These are phyloP conservation scores for Therioaphis trifolii DNA, from an alignment of 2,888 invertebrate species.

Conservation along the genomic window DNA sequence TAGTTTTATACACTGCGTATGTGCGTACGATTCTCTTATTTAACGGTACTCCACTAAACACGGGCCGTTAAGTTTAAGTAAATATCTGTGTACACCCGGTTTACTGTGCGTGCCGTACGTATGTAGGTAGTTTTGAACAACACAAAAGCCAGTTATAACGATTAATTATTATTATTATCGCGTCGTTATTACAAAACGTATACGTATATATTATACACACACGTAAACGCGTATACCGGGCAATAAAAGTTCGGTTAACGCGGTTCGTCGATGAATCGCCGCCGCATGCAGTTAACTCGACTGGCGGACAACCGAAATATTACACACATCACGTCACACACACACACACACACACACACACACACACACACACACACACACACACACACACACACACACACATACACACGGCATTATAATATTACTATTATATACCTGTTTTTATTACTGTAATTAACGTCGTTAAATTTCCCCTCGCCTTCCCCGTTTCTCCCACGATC, in stretches of 20 bases:
- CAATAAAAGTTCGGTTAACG: conserved; percentile 32
- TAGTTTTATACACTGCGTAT: no score
- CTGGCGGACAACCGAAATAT: conserved; percentile 41
- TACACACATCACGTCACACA: background rate
- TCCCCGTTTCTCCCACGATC: background rate
- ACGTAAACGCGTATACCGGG: background rate
- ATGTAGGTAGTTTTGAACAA: background rate
- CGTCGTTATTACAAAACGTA: conserved; percentile 21
- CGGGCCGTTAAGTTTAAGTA: conserved; percentile 41
- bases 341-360: no score
- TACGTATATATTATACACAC: background rate
- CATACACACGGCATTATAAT: no score
- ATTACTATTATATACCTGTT: conserved; percentile 17
- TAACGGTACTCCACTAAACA: background rate
- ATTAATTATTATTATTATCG: conserved; percentile 50
- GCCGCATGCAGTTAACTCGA: background rate
- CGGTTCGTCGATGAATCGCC: background rate
- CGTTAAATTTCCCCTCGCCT: conserved; percentile 20
- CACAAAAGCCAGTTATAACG: conserved; percentile 37
- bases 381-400: background rate
- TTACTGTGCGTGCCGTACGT: background rate
- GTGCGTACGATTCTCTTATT: no score
- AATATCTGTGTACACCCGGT: conserved; percentile 31
- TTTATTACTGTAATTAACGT: conserved; percentile 46
- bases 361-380: background rate